Base-by-base conservation (phyloP, 2,113 vertebrate genomes). In the Montifringilla adamsi region DNA sequence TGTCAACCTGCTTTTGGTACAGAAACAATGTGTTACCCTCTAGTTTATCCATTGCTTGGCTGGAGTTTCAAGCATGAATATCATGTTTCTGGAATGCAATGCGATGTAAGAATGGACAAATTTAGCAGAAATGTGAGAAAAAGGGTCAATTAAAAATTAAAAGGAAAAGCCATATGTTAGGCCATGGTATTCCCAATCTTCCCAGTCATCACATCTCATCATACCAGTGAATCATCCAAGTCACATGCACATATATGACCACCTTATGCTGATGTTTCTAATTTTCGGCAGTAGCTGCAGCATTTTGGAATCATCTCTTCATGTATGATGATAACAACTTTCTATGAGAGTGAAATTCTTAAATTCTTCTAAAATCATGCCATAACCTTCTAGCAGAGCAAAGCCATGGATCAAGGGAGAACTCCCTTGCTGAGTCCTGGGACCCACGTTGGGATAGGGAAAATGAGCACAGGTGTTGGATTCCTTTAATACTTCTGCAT, bases 341-440 rank as follows among this genome's bases (percentile, higher is more conserved):
- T 69, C 39, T 50, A 4, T 0, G 3, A 31, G 30, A 72, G 3
- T n/a, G 53, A 72, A 64, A 44, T 56, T 92, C n/a, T 85, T 88
- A 72, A 64, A 44, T 56, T 92, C n/a, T 85, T 88, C 44, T 73
- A 19, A 46, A 58, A 53, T n/a, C 2, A 3, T 19, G 7, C 39
- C 18, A 26, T 46, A 81, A 41, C 10, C 21, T 22, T 43, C 24
- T 31, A 52, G 13, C 0, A 37, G 14, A 53, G 23, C n/a, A 62
- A 66, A 80, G 17, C 12, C 37, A 44, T 28, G 39, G 15, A 81
- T 44, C 30, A 76, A 66, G n/a, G 20, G 10, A 24, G 18, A 59
- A 12, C 1, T 69, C 15, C 11, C 11, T 72, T 4, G 0, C 30
- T 10, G 1, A 7, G 26, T 31, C 11, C 10, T 33, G 58, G 50